Evolutionary conservation across 2,113 vertebrate genomes (phyloP).

Genomic region (Megaleporinus macrocephalus): DNA sequence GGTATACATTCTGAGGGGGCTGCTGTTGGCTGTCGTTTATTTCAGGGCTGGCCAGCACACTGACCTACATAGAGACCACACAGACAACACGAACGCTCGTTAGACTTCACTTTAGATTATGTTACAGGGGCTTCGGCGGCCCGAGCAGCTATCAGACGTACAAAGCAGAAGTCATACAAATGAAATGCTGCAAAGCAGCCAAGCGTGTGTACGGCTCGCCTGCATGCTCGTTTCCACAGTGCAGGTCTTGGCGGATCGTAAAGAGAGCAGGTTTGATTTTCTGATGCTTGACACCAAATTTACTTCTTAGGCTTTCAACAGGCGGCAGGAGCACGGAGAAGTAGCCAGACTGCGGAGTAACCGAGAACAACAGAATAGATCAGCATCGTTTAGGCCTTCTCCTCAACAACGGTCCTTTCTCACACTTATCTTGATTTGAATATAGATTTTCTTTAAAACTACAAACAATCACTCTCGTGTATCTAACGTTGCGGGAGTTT

Average conservation of each 20-base stretch:
- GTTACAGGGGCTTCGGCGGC: background rate
- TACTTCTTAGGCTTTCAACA: background rate
- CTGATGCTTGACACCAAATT: background rate
- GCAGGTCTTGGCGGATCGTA: background rate
- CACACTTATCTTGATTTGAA: background rate
- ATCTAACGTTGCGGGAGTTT: too few species aligned
- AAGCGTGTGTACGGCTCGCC: background rate
- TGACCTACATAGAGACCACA: slow-evolving; percentile 66
- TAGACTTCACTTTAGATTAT: background rate
- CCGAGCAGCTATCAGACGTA: background rate
- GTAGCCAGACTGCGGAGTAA: background rate
- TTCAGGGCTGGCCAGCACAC: slow-evolving; percentile 73
- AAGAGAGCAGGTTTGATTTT: background rate
- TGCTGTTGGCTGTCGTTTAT: slow-evolving; percentile 73
- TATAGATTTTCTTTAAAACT: too few species aligned
- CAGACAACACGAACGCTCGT: background rate
- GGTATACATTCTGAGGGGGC: slow-evolving; percentile 68
- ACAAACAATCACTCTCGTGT: too few species aligned
- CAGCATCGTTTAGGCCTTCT: background rate
- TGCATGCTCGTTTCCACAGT: background rate
- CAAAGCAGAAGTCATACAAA: background rate
- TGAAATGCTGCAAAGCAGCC: background rate
- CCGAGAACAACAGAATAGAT: background rate
- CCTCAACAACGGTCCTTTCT: background rate
- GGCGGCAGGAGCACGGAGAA: background rate